These are phyloP conservation scores for Bos javanicus DNA, from an alignment of 2,113 vertebrate genomes.

Conservation along the genomic window DNA sequence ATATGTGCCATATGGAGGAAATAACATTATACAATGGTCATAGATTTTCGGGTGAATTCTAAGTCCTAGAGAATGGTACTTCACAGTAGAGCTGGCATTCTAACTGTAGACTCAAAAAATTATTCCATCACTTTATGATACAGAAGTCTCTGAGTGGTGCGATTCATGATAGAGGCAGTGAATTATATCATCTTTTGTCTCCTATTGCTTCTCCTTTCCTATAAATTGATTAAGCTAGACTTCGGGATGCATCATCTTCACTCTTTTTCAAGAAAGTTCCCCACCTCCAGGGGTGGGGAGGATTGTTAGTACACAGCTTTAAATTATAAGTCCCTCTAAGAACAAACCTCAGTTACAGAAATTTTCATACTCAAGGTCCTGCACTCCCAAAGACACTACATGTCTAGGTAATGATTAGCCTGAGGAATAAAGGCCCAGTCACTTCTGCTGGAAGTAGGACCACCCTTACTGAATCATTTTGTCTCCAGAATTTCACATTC, in stretches of 20 bases:
- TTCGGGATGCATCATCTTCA: not conserved
- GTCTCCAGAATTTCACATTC: not conserved
- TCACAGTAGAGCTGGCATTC: not conserved
- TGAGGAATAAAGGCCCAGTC: not conserved
- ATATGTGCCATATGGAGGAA: not conserved
- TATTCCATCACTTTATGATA: not conserved
- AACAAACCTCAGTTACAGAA: not conserved
- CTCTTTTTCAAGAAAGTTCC: not conserved
- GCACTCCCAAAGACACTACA: rapidly evolving
- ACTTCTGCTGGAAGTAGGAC: not conserved
- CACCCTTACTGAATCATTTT: not conserved
- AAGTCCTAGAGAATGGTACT: not conserved
- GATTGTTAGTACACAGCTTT: not conserved
- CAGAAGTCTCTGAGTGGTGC: not conserved
- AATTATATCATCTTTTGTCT: not conserved
- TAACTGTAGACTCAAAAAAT: not conserved
- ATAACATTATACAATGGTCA: not conserved
- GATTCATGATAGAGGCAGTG: not conserved
- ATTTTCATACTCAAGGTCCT: not conserved
- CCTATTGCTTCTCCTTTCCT: not conserved
- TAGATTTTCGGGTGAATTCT: not conserved
- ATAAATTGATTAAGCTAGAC: not conserved
- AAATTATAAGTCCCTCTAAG: not conserved
- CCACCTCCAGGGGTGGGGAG: not conserved
- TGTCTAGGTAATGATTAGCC: not conserved